Evolutionary conservation across 2,888 invertebrate genomes (phyloP).

Genomic region (Zygogramma bicolorata): DNA sequence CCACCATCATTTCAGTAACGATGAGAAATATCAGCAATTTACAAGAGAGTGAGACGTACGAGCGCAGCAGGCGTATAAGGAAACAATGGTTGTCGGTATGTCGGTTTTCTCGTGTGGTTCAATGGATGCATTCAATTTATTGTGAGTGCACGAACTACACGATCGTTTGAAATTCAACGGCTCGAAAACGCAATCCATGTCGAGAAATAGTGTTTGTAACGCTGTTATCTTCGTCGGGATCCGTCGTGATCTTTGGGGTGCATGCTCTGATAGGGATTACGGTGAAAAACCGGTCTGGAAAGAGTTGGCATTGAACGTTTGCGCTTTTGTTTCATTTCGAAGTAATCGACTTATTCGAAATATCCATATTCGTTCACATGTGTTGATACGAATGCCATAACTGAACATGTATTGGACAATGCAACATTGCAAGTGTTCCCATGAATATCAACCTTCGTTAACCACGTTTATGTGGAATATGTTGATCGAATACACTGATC

Average conservation of each 20-base stretch:
- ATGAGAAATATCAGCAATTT: constrained; percentile 6
- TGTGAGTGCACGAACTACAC: constrained; percentile 9
- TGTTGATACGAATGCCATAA: no score
- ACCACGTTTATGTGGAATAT: no score
- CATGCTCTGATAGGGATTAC: not conserved
- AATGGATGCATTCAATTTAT: constrained; percentile 9
- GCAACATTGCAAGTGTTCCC: no score
- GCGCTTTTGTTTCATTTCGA: no score
- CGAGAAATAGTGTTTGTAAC: not conserved
- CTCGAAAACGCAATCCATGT: not conserved
- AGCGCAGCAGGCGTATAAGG: not conserved
- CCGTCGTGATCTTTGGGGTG: not conserved
- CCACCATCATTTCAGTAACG: not conserved
- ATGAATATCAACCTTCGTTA: no score
- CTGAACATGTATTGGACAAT: no score
- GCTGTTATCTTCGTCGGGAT: not conserved
- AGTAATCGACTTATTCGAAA: no score
- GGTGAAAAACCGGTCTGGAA: not conserved
- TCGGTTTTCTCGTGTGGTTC: not conserved
- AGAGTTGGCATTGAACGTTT: not conserved
- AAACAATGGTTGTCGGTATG: constrained; percentile 12
- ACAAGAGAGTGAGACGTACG: not conserved
- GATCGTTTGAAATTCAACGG: constrained; percentile 9
- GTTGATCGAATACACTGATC: no score
- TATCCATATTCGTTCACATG: no score